Evolutionary conservation across 2,113 vertebrate species (phyloP).

Genomic region (Chaetodon trifascialis): DNA sequence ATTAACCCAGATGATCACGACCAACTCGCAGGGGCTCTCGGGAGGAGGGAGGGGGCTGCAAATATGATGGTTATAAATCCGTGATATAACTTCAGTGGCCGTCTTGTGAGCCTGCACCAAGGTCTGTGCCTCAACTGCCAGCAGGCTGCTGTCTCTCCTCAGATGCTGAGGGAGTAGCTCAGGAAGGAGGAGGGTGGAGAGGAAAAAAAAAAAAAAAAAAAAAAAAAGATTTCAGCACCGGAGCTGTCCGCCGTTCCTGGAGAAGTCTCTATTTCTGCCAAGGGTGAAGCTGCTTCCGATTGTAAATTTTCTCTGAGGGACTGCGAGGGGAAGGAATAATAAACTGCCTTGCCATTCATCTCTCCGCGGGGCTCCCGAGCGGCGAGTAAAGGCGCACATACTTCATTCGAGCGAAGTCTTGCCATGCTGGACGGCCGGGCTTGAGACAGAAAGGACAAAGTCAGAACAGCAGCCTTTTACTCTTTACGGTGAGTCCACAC

Average conservation of each 20-base stretch:
- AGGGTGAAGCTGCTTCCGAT: slow-evolving; percentile 30
- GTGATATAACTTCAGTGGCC: slow-evolving; percentile 50
- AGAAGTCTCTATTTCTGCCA: slow-evolving; percentile 33
- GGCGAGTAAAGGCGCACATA: slow-evolving; percentile 19
- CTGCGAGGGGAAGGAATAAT: slow-evolving; percentile 50
- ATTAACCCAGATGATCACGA: slow-evolving; percentile 47
- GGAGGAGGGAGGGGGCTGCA: neutral
- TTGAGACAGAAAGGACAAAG: slow-evolving; percentile 71
- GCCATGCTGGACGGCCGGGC: slow-evolving; percentile 81
- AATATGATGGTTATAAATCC: slow-evolving; percentile 52
- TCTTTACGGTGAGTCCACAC: slow-evolving; percentile 68
- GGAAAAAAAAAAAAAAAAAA: neutral
- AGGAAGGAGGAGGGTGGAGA: slow-evolving; percentile 26
- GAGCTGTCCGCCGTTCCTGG: slow-evolving; percentile 78
- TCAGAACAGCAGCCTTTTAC: slow-evolving; percentile 47
- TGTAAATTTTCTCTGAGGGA: slow-evolving; percentile 45
- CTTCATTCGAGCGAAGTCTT: slow-evolving; percentile 66
- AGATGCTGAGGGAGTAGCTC: slow-evolving; percentile 45
- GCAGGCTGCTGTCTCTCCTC: slow-evolving; percentile 47
- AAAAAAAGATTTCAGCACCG: slow-evolving; percentile 80
- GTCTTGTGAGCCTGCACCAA: slow-evolving; percentile 40
- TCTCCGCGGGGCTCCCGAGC: slow-evolving; percentile 20
- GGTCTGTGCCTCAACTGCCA: slow-evolving; percentile 34
- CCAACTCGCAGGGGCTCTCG: neutral
- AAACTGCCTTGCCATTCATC: slow-evolving; percentile 55